These are phyloP conservation scores for Plecturocebus donacophilus DNA, from an alignment of 2,113 vertebrate genomes.

Conservation along the genomic window DNA sequence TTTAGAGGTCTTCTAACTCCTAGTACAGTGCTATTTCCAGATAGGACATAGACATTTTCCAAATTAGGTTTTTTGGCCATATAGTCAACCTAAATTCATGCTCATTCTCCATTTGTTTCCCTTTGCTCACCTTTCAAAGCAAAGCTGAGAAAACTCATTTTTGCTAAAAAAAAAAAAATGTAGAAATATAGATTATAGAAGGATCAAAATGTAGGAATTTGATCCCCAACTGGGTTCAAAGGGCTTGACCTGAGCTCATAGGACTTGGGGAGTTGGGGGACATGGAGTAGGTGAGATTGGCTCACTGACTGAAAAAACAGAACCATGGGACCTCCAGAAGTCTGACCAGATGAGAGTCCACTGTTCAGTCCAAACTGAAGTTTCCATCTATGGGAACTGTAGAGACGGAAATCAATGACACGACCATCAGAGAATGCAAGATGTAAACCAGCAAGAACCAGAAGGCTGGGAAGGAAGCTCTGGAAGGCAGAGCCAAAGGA, in stretches of 20 bases:
- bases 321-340: background rate
- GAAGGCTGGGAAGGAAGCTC: background rate
- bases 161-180: background rate
- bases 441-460: background rate
- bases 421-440: background rate
- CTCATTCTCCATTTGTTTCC: background rate
- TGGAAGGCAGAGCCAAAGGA: background rate
- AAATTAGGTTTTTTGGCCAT: background rate
- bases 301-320: background rate
- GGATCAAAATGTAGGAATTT: background rate
- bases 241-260: background rate
- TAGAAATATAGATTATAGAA: too few relatives aligned
- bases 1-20: background rate
- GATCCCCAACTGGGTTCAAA: background rate
- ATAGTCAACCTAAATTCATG: background rate
- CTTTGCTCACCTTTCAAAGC: background rate
- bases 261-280: background rate
- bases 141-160: background rate
- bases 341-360: background rate
- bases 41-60: background rate
- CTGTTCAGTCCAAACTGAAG: background rate
- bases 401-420: background rate
- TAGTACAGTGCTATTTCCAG: background rate
- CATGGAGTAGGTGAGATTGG: background rate
- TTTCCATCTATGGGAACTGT: background rate